These are phyloP conservation scores for Saxicola maurus DNA, from an alignment of 2,797 vertebrate species.

Conservation along the genomic window DNA sequence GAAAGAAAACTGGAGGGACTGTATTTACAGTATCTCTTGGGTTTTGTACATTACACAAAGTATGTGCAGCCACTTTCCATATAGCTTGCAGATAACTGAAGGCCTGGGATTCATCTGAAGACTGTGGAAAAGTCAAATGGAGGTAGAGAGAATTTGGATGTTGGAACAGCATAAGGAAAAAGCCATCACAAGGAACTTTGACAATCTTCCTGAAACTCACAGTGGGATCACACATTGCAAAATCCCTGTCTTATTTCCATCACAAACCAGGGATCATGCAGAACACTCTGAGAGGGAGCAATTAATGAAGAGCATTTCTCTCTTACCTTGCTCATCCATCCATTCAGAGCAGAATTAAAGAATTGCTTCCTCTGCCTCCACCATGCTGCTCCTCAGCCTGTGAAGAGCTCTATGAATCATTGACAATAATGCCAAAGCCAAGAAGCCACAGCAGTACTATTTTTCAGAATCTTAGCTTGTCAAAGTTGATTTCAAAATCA, in stretches of 20 bases:
- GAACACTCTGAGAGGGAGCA: neutral
- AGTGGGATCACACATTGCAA: neutral
- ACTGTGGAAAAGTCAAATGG: neutral
- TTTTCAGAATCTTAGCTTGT: constrained; percentile 19
- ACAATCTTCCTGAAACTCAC: neutral
- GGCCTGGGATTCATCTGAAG: neutral
- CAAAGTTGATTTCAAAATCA: constrained; percentile 18
- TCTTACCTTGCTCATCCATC: neutral
- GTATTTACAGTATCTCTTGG: neutral
- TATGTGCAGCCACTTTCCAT: neutral
- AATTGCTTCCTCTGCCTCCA: neutral
- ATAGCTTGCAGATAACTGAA: neutral
- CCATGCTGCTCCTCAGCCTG: neutral
- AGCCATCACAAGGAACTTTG: neutral
- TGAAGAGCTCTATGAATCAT: neutral
- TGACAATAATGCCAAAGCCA: neutral
- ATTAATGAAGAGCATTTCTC: neutral
- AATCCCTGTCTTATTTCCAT: neutral
- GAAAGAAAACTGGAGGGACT: neutral
- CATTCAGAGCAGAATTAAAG: neutral
- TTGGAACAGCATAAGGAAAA: neutral
- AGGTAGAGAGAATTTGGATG: neutral
- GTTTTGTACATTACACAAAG: neutral
- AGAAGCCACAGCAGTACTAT: neutral
- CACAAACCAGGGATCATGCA: neutral